A percentile compares a stretch with the other conserved stretches of the same genome.
Evolutionary conservation across 2,888 invertebrate species (phyloP).

Genomic region (Lochmaea capreae): DNA sequence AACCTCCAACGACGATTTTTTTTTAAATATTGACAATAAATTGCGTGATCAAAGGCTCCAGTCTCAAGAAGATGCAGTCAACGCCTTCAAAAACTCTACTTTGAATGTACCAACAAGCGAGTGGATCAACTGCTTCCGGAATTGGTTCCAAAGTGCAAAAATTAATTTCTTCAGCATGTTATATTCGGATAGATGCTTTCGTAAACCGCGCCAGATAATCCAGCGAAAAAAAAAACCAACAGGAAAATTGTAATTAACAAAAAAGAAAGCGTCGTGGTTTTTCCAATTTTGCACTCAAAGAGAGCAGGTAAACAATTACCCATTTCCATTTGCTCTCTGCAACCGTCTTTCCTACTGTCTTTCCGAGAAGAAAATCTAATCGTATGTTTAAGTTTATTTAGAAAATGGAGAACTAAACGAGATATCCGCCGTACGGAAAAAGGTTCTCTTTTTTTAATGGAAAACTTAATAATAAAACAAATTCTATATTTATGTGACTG

Average conservation of each 20-base stretch:
- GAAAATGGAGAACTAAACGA: conserved; percentile 31
- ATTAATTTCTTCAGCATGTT: no score
- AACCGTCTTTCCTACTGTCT: background rate
- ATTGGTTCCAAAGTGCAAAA: no score
- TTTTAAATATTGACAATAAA: no score
- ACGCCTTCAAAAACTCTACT: no score
- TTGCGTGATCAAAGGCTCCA: no score
- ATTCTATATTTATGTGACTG: conserved; percentile 26
- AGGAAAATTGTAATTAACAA: conserved; percentile 19
- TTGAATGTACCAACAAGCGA: no score
- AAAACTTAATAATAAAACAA: conserved; percentile 36
- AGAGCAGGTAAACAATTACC: conserved; percentile 23
- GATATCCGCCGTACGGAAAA: conserved; percentile 3
- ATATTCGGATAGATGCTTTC: no score
- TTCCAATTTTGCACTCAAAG: conserved; percentile 10
- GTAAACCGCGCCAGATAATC: background rate
- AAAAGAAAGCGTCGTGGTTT: conserved; percentile 17
- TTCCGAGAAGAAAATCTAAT: conserved; percentile 35
- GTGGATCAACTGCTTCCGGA: no score
- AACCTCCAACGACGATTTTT: no score
- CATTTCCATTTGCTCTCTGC: conserved; percentile 3
- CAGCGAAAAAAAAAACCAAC: background rate
- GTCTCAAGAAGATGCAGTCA: no score
- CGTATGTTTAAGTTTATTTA: conserved; percentile 39
- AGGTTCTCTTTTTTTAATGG: conserved; percentile 26